Evolutionary conservation across 2,797 vertebrate species (phyloP), one percentile per base, ranked within the genome.

Genomic region (Spondyliosoma cantharus): DNA sequence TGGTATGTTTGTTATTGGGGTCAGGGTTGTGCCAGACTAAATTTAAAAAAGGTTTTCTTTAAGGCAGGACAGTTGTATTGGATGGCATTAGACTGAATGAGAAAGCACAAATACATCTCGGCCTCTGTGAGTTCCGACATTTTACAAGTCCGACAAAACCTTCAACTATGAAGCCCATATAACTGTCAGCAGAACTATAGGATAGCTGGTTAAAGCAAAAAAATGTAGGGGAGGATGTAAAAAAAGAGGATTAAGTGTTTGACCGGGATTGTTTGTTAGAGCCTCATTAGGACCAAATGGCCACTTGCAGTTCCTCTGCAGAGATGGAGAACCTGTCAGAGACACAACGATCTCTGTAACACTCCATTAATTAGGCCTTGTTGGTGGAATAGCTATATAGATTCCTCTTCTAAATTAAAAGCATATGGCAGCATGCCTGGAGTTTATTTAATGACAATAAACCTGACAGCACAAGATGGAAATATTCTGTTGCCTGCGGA

Each of bases 361-460:
- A 69, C 52, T n/a, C 45, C 65, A 78, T 78, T 86, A 86, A 84
- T 78, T 74, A 80, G 63, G 29, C 15, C 54, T 56, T 68, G 42
- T 76, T 71, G 54, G 63, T 72, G 45, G 54, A 74, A 65, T 24
- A 58, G 56, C 43, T 52, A 14, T 32, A 64, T 19, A 68, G 14
- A 69, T 49, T 62, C 48, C 61, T 25, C 45, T 71, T 24, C n/a
- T 74, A 73, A 76, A 82, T 72, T 57, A 74, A 76, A 71, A 61
- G 20, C 53, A 57, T 46, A 54, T 75, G 57, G 71, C 62, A 76
- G 53, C 32, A 46, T 73, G 57, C 53, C 78, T 78, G 45, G 52
- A 66, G 75, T 86, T 81, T 63, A 76, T 71, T 81, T 63, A 76
- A 78, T 82, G 57, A 74, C 68, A 24, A 24, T 61, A 62, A 72